These are phyloP conservation scores for Pachydiplax longipennis DNA, from an alignment of 2,888 invertebrate genomes.

Conservation along the genomic window DNA sequence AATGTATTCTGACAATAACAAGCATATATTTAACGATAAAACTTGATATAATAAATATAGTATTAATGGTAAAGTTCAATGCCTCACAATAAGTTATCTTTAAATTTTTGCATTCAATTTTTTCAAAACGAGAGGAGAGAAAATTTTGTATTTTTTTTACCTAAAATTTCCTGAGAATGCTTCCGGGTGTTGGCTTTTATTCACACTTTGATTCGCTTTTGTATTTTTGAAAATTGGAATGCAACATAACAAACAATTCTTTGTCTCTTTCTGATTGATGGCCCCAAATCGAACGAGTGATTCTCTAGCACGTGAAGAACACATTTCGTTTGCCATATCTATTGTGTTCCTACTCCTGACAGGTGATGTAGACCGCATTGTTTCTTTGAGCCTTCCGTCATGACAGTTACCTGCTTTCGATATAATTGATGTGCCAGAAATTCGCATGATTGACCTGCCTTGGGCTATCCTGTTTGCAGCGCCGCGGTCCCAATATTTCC, in stretches of 20 bases:
- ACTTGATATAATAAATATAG: too few species aligned
- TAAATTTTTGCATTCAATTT: too few species aligned
- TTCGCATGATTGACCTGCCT: neutral
- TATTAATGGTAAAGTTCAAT: too few species aligned
- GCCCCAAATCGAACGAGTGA: too few species aligned
- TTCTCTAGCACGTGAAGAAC: too few species aligned
- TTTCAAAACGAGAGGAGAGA: too few species aligned
- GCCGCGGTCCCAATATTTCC: neutral
- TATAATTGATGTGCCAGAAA: slow-evolving; percentile 6
- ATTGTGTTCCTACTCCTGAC: neutral
- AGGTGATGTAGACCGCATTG: neutral
- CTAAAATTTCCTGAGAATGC: too few species aligned
- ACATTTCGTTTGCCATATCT: too few species aligned
- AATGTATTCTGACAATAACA: too few species aligned
- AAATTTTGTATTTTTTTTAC: neutral
- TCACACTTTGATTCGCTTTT: neutral
- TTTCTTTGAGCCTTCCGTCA: neutral
- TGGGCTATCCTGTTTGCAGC: neutral
- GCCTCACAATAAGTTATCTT: too few species aligned
- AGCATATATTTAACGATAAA: too few species aligned
- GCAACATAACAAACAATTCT: neutral
- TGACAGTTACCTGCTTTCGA: neutral
- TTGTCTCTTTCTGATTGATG: neutral
- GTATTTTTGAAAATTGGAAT: neutral
- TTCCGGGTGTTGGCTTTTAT: too few species aligned